Evolutionary conservation across 1,140 invertebrate species (phyloP), one percentile per base, ranked within the genome.

Genomic region (Phymastichus coffea): DNA sequence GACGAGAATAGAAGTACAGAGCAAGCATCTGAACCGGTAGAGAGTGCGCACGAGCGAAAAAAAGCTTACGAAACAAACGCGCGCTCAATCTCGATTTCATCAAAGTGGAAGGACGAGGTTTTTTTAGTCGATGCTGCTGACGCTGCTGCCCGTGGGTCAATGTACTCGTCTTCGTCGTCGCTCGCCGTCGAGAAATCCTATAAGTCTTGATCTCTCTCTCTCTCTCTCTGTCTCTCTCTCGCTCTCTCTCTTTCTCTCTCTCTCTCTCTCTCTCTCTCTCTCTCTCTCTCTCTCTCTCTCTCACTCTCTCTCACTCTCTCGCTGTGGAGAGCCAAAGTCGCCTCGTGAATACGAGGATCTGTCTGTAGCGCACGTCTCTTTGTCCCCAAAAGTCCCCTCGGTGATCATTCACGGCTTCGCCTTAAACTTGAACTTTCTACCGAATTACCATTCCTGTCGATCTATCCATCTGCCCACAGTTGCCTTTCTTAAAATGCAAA

Each of bases 81-180:
- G 49, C n/a, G 49, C 38, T 53, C 41, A 59, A 59, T 59, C 57
- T 47, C 41, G 40, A 47, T 46, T 41, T 47, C 15, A 22, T 37
- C 28, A 53, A 59, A 59, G 41, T 52, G 30, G 56, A 51, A 59
- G 49, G 48, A 53, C 48, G 38, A 59, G 48, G 47, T 40, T 41
- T 59, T 37, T 46, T 28, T 28, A 19, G 0, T 48, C n/a, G n/a
- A n/a, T n/a, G n/a, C n/a, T 43, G 40, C 56, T 44, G 47, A 51
- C 47, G 56, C 35, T n/a, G n/a, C n/a, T 37, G 38, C 26, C 38
- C 47, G 26, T 30, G 19, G 56, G 57, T 59, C 57, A 59, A 59
- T 17, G 49, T 15, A 53, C 57, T 25, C 38, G 47, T 43, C 4
- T 17, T 28, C 19, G 51, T 19, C 25, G 22, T 25, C 17, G 19